These are phyloP conservation scores for Cranoglanis bouderius DNA, from an alignment of 2,113 vertebrate genomes.

Conservation along the genomic window DNA sequence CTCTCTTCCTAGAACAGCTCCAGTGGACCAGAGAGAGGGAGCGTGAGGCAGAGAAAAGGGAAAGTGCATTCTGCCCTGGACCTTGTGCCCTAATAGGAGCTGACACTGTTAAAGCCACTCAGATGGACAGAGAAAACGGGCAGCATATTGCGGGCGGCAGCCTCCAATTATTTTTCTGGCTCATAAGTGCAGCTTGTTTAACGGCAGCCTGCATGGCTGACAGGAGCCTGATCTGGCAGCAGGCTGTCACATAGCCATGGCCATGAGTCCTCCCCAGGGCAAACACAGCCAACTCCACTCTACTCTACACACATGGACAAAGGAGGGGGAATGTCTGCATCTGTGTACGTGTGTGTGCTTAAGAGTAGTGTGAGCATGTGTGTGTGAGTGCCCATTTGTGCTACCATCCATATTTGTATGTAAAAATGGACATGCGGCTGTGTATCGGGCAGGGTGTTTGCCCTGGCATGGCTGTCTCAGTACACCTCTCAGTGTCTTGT, in stretches of 20 bases:
- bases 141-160: constrained; percentile 66
- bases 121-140: constrained; percentile 66
- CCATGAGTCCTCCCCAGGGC: constrained; percentile 61
- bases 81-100: constrained; percentile 67
- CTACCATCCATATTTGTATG: constrained; percentile 42
- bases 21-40: constrained; percentile 43
- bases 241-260: constrained; percentile 68
- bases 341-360: constrained; percentile 21
- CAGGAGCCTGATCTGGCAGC: constrained; percentile 70
- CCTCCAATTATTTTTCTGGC: constrained; percentile 79
- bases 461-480: constrained; percentile 19
- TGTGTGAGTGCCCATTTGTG: constrained; percentile 29
- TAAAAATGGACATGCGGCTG: constrained; percentile 41
- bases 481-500: constrained; percentile 34
- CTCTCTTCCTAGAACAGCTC: constrained; percentile 35
- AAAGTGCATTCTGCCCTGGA: constrained; percentile 58
- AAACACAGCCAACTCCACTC: constrained; percentile 56
- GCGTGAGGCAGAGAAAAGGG: constrained; percentile 41
- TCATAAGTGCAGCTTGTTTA: constrained; percentile 75
- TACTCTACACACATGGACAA: constrained; percentile 42
- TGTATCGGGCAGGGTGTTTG: constrained; percentile 42
- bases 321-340: constrained; percentile 32
- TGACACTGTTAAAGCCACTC: constrained; percentile 68
- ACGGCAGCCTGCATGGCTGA: constrained; percentile 68
- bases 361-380: not conserved